These are phyloP conservation scores for Hippocampus barbouri DNA, from an alignment of 2,113 vertebrate genomes.

Conservation along the genomic window DNA sequence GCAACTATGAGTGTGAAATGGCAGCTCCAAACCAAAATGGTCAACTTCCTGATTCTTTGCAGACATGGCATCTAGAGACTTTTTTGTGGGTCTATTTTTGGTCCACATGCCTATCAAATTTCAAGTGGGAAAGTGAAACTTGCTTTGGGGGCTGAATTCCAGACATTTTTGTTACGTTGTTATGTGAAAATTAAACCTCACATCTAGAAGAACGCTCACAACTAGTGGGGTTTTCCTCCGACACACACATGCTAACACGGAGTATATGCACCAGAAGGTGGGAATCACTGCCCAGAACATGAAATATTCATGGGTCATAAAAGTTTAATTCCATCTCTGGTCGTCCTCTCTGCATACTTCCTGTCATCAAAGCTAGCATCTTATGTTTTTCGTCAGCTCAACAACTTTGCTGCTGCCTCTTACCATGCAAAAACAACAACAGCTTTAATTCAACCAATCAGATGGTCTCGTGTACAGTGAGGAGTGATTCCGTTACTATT, in stretches of 20 bases:
- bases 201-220: slow-evolving; percentile 20
- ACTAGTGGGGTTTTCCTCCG: slow-evolving; percentile 16
- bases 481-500: neutral
- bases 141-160: neutral
- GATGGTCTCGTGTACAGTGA: neutral
- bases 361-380: slow-evolving; percentile 47
- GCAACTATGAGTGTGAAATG: no score
- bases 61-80: no score
- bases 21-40: neutral
- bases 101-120: neutral
- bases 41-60: neutral
- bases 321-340: slow-evolving; percentile 75
- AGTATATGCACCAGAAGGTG: slow-evolving; percentile 53
- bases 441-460: slow-evolving; percentile 49
- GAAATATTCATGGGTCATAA: slow-evolving; percentile 79
- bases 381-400: slow-evolving; percentile 54
- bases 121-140: neutral
- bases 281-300: slow-evolving; percentile 76
- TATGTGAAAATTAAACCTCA: neutral
- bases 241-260: slow-evolving; percentile 36
- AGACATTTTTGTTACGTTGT: neutral
- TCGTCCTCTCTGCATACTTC: slow-evolving; percentile 35
- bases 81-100: neutral
- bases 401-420: slow-evolving; percentile 30
- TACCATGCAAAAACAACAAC: slow-evolving; percentile 33